Evolutionary conservation across 1,140 invertebrate species (phyloP).

Genomic region (Myzus persicae): DNA sequence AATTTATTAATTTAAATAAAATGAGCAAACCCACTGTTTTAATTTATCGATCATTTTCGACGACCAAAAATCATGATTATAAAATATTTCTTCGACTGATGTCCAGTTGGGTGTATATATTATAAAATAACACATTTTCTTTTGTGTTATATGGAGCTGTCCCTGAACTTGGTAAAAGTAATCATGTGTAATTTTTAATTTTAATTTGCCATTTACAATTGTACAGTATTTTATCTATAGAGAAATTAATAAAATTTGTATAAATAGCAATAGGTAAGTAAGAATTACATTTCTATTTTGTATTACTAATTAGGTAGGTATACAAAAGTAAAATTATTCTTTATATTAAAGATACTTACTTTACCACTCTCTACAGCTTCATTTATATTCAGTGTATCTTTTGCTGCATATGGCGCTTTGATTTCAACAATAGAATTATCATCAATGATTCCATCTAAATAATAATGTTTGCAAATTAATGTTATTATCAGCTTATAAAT

Average conservation of each 20-base stretch:
- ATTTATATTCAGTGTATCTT: not conserved
- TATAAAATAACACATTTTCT: slow-evolving; percentile 1
- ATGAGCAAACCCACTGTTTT: not conserved
- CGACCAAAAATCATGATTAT: not conserved
- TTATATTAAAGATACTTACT: not conserved
- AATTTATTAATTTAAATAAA: slow-evolving; percentile 13
- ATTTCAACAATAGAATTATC: not conserved
- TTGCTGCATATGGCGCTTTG: not conserved
- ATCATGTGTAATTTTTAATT: not conserved
- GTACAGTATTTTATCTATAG: not conserved
- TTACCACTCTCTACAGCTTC: not conserved
- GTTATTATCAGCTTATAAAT: not conserved
- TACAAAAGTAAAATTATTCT: not conserved
- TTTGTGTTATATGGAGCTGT: not conserved
- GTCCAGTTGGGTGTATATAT: not conserved
- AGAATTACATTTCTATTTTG: not conserved
- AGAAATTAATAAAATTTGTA: not conserved
- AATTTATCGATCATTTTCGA: not conserved
- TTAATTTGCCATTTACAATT: not conserved
- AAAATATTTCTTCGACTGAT: not conserved
- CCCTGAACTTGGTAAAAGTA: slow-evolving; percentile 5
- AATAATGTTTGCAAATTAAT: not conserved
- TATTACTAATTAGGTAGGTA: not conserved
- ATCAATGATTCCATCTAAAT: slow-evolving; percentile 25
- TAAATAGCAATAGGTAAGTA: not conserved